Base-by-base conservation (phyloP, 2,113 vertebrate species). In the Amblyopsis rosae region DNA sequence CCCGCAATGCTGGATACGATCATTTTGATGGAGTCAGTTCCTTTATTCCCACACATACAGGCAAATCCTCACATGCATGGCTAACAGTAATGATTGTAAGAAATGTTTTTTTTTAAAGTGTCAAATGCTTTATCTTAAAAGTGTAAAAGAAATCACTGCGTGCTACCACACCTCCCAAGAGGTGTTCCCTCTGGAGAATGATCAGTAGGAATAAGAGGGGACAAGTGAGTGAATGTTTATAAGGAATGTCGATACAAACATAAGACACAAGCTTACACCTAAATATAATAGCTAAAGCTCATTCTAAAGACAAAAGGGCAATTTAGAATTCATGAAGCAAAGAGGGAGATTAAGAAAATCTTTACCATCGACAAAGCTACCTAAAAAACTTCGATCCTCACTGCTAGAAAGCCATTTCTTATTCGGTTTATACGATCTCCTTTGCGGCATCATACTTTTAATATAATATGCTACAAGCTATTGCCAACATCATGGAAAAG, bases 241-340 rank as follows among this genome's bases (percentile, higher is more conserved):
- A 32, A 73, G 79, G 80, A 86, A 89, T 86, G 80, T 81, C 72
- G 62, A 61, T 65, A 17, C 12, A 63, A 47, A 81, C 61, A 41
- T 54, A 55, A 48, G 47, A 15, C 26, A 64, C 6, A 57, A 19
- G 12, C 17, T 4, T 67, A 15, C 57, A 1, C 0, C 17, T 47
- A 50, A 45, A 55, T 45, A 7, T 12, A 60, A 72, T 17, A 74
- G 63, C 15, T 59, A 63, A 16, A 45, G 45, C 45, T 59, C 5
- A 41, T 19, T 67, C 65, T 54, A 65, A 51, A 60, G n/a, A 70
- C 12, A 59, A 59, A 26, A 83, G 86, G 74, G 77, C 76, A 76
- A 82, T 65, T 74, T 76, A 79, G 47, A 35, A 81, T 19, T 13
- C 33, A 32, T 57, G 11, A 55, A 83, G 82, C 50, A 72, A 48